phyloP scores from a whole-genome alignment of 2,113 vertebrate species.

The Stegostoma tigrinum region DNA sequence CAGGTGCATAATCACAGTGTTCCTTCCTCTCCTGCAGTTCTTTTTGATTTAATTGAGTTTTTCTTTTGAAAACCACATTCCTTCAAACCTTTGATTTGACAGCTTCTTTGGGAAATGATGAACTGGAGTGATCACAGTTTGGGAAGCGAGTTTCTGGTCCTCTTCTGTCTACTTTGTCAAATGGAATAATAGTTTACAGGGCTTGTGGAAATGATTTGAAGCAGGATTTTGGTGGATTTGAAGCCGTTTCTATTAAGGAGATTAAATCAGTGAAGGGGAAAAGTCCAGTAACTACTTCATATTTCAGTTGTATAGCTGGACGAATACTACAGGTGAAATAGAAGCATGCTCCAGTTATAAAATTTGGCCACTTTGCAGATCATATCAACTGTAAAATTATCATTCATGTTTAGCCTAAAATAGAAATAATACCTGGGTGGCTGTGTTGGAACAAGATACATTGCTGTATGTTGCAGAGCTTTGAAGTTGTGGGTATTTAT shows the following conservation, averaged over 20 bases:
- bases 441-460: not conserved
- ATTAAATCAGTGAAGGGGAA: not conserved
- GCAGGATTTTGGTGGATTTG: not conserved
- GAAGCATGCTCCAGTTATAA: not conserved
- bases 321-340: not conserved
- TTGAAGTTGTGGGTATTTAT: not conserved
- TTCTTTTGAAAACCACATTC: not conserved
- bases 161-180: constrained; percentile 8
- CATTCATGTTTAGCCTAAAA: not conserved
- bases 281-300: not conserved
- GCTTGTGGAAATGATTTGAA: not conserved
- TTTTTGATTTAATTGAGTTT: not conserved
- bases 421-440: not conserved
- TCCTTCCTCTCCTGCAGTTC: not conserved
- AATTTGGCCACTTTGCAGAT: not conserved
- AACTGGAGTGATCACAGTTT: not conserved
- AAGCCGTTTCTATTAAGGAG: not conserved
- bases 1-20: not conserved
- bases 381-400: not conserved
- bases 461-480: not conserved
- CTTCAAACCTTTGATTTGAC: not conserved
- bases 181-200: not conserved
- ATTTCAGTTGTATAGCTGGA: not conserved
- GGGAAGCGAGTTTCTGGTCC: constrained; percentile 19
- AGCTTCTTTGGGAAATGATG: not conserved